A percentile compares a stretch with the other conserved stretches of the same genome.
Evolutionary conservation across 2,797 vertebrate species (phyloP).

Genomic region (Notolepis coatsorum): DNA sequence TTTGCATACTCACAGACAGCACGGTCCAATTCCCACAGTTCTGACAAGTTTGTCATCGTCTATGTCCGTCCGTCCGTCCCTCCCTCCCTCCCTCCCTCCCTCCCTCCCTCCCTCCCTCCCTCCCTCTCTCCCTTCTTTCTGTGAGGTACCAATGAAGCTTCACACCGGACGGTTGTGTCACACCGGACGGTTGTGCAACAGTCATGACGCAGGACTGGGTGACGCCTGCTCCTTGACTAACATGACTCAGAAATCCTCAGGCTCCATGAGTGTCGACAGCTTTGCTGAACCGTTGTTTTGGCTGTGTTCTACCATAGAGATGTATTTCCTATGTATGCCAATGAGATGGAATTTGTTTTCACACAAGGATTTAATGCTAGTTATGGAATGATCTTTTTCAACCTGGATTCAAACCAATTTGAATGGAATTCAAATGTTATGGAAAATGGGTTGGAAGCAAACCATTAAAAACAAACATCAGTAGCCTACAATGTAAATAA

Average conservation of each 20-base stretch:
- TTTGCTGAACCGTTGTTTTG: background rate
- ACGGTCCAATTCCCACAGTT: background rate
- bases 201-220: constrained; percentile 19
- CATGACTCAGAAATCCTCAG: constrained; percentile 49
- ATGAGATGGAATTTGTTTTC: constrained; percentile 29
- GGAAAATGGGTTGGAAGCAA: too few species aligned
- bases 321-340: background rate
- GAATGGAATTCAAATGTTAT: too few species aligned
- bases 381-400: too few species aligned
- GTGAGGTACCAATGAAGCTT: background rate
- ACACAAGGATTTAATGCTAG: background rate
- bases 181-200: constrained; percentile 23
- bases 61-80: too few species aligned
- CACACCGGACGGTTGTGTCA: constrained; percentile 15
- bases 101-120: background rate
- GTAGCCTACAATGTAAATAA: too few species aligned
- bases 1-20: background rate
- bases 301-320: background rate
- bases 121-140: background rate
- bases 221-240: background rate
- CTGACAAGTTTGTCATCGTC: background rate
- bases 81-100: background rate
- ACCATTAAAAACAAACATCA: too few species aligned
- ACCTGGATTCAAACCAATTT: too few species aligned
- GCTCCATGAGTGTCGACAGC: background rate